These are phyloP conservation scores for Ophion ellenae DNA, from an alignment of 2,888 invertebrate genomes.

Conservation along the genomic window DNA sequence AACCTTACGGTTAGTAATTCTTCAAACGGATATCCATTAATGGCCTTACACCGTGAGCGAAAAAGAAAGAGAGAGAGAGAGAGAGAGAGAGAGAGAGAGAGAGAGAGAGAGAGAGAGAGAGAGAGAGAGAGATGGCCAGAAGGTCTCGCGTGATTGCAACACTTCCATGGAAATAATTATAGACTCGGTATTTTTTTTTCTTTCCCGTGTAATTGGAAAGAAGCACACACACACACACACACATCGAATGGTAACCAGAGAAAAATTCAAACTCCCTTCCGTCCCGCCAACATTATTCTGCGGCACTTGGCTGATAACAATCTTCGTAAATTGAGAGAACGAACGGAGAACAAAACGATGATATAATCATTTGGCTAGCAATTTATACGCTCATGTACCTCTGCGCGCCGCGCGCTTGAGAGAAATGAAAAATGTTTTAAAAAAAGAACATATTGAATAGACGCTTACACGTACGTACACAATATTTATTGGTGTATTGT, in stretches of 20 bases:
- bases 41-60: conserved; percentile 20
- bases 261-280: conserved; percentile 32
- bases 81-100: conserved; percentile 25
- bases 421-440: conserved; percentile 6
- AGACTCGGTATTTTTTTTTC: conserved; percentile 34
- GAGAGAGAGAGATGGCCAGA: conserved; percentile 19
- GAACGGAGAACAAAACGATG: conserved; percentile 53
- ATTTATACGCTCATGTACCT: conserved; percentile 11
- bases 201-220: conserved; percentile 36
- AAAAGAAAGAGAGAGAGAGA: conserved; percentile 12
- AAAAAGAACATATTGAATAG: conserved; percentile 12
- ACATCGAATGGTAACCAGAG: conserved; percentile 40
- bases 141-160: conserved; percentile 56
- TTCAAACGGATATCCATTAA: conserved; percentile 57
- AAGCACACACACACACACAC: background rate
- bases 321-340: conserved; percentile 54
- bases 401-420: background rate
- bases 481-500: conserved; percentile 26
- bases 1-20: conserved; percentile 55
- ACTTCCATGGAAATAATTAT: conserved; percentile 63
- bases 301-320: conserved; percentile 43
- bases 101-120: conserved; percentile 11
- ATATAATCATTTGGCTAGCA: conserved; percentile 40
- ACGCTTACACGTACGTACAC: background rate
- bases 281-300: background rate